Base-by-base conservation (phyloP, 2,113 vertebrate species). In the Vimba vimba region DNA sequence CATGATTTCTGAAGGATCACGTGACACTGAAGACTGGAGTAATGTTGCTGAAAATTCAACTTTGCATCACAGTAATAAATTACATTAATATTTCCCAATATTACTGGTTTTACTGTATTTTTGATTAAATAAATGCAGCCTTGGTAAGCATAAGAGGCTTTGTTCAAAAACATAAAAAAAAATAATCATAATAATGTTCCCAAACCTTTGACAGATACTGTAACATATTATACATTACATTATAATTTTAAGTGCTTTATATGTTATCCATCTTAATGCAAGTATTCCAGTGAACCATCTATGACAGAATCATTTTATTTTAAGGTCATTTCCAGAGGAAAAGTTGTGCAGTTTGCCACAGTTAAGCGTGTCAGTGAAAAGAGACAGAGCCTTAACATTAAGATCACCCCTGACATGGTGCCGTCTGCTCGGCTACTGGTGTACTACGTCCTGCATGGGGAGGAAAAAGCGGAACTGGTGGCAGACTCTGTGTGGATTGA, bases 401-500 rank as follows among this genome's bases (percentile, higher is more conserved):
- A 87, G 85, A 93, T 98, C 83, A 97, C 96, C 0, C 4, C 92
- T 3, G 80, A 93, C 81, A 99, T 99, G 98, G 96, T 96, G 79
- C 98, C 97, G 21, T 98, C 97, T 25, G 93, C 96, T 33, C 94
- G 98, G 1, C 92, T 99, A 45, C 79, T 99, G 88, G 97, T 97
- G 84, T 99, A 97, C 89, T 98, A 98, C 91, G 94, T 98, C 45
- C 91, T 97, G 74, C 92, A 62, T 0, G 97, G 95, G 78, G 97
- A 97, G 87, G 87, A 93, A 43, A 93, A 82, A 0, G 92, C 96
- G 0, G 98, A 99, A 90, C 90, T 99, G 85, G 97, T 99, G 69
- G 96, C 97, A 11, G 97, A 99, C 89, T 97, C 97, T 0, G 86
- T 97, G 6, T 98, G 97, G 97, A 86, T 99, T 85, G 92, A 96